Evolutionary conservation across 2,797 vertebrate species (phyloP).

Genomic region (Falco cherrug): DNA sequence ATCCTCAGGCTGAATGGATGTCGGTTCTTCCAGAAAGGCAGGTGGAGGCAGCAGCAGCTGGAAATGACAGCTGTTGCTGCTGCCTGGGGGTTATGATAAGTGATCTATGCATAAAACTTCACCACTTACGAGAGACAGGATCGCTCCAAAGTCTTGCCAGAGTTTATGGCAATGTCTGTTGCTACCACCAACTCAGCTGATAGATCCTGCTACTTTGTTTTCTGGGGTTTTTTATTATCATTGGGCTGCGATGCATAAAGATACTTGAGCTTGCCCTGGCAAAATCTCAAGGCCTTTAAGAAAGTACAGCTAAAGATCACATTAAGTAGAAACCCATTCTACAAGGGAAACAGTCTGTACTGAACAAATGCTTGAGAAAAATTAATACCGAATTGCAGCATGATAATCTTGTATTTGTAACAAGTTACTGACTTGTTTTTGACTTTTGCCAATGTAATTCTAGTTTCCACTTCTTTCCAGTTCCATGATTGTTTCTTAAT

Average conservation of each 20-base stretch:
- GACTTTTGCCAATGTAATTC: neutral
- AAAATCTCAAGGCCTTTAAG: neutral
- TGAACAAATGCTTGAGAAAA: neutral
- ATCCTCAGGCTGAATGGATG: neutral
- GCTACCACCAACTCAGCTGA: neutral
- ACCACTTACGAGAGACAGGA: neutral
- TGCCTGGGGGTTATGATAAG: neutral
- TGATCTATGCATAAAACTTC: neutral
- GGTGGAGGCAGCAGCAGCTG: neutral
- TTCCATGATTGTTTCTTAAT: neutral
- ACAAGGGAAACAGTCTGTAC: neutral
- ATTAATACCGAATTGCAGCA: neutral
- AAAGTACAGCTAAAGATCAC: neutral
- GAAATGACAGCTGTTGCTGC: neutral
- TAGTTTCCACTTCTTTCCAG: neutral
- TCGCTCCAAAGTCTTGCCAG: neutral
- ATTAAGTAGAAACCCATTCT: neutral
- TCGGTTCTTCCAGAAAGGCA: neutral
- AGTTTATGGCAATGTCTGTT: neutral
- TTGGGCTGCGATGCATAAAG: neutral
- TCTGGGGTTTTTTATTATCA: neutral
- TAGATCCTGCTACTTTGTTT: neutral
- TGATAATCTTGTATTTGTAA: neutral
- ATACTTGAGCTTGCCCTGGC: neutral
- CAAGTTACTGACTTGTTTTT: neutral